A percentile compares a stretch with the other conserved stretches of the same genome.
Conservation (phyloP, 2,797 vertebrate genomes). For the Platyrinchus mystaceus region DNA sequence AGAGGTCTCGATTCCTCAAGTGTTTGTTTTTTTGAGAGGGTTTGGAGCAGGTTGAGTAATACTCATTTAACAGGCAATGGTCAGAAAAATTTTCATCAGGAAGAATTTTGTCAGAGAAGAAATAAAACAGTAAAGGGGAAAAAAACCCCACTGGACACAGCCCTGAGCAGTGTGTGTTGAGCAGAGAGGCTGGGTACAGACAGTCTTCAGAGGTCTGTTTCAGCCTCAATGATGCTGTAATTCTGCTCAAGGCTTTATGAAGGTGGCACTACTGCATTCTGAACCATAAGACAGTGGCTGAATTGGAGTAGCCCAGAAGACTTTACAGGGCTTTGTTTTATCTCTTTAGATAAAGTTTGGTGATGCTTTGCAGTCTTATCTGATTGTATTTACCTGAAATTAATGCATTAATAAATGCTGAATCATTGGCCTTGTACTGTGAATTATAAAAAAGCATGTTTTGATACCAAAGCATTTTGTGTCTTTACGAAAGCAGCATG, state of each 20-base stretch:
- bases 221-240: not conserved
- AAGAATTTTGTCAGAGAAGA: not conserved
- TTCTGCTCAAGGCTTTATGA: not conserved
- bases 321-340: not conserved
- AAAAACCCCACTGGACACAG: accelerated
- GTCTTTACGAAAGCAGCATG: not conserved
- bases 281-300: not conserved
- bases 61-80: not conserved
- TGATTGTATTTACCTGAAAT: not conserved
- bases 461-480: not conserved
- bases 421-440: not conserved
- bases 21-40: not conserved
- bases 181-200: not conserved
- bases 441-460: not conserved
- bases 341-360: not conserved
- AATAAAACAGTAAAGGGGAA: not conserved
- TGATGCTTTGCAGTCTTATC: not conserved
- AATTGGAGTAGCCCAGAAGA: not conserved
- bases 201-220: not conserved
- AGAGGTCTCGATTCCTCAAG: not conserved
- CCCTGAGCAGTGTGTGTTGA: not conserved
- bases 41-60: not conserved
- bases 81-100: not conserved
- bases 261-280: not conserved
- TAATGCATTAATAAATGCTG: not conserved